Conservation (phyloP, 35 echinoderm and acorn worm genomes). For the Heliocidaris erythrogramma region DNA sequence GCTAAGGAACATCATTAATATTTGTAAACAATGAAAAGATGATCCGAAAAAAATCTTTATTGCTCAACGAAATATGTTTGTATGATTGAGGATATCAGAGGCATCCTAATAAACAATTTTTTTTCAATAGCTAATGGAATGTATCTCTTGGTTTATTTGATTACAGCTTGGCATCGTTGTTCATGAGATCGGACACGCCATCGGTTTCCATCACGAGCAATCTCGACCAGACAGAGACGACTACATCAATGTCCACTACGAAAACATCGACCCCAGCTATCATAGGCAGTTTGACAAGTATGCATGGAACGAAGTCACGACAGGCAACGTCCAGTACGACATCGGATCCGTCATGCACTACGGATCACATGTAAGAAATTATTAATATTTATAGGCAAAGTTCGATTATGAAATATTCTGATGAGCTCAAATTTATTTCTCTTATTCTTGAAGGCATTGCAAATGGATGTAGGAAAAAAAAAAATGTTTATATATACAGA, state of each 20-base stretch:
- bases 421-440: no score
- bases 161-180: constrained; percentile 50
- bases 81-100: not conserved
- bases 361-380: constrained; percentile 58
- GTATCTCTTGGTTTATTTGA: not conserved
- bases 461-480: no score
- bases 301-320: constrained; percentile 15
- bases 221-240: constrained; percentile 81
- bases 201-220: constrained; percentile 84
- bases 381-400: no score
- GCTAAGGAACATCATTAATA: no score
- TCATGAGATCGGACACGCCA: constrained; percentile 86
- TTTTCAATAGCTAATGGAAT: not conserved
- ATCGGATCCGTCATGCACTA: constrained; percentile 87
- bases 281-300: constrained; percentile 62
- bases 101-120: not conserved
- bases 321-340: constrained; percentile 72
- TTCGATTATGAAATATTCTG: no score
- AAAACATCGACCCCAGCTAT: constrained; percentile 55
- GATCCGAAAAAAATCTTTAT: not conserved
- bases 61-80: not conserved
- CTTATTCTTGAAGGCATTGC: no score
- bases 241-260: constrained; percentile 59
- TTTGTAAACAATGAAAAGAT: no score
- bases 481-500: no score